Percentiles rank a stretch among this genome's conserved stretches.
Conservation (phyloP, 2,113 vertebrate species). For the Malurus melanocephalus region DNA sequence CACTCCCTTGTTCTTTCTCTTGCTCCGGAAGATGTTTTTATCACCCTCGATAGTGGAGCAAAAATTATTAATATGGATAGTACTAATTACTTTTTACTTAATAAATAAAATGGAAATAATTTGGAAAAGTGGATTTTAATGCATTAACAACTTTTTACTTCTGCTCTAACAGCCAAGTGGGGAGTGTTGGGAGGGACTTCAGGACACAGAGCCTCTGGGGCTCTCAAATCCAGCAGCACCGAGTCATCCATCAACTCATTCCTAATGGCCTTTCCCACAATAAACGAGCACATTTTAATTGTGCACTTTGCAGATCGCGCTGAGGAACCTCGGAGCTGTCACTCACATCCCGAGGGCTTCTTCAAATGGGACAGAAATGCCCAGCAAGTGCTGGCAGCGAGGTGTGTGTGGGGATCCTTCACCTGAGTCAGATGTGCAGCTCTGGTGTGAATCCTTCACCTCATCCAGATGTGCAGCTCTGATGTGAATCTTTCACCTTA, state of each 20-base stretch:
- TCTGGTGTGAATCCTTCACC: background rate
- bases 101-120: background rate
- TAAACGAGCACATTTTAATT: background rate
- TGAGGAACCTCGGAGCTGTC: background rate
- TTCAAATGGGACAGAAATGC: background rate
- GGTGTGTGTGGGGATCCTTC: background rate
- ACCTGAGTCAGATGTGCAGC: background rate
- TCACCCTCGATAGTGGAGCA: background rate
- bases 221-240: background rate
- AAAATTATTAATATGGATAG: background rate
- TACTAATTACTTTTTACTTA: background rate
- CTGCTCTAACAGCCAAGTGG: background rate
- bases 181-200: background rate
- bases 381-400: background rate
- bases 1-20: background rate
- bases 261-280: background rate
- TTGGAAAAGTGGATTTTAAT: background rate
- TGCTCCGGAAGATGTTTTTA: background rate
- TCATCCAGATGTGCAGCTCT: background rate
- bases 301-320: background rate
- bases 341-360: background rate
- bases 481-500: accelerated
- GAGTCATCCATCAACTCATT: background rate
- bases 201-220: background rate
- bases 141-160: background rate